Base-by-base conservation (phyloP, 2,113 vertebrate species). In the Percina caprodes region DNA sequence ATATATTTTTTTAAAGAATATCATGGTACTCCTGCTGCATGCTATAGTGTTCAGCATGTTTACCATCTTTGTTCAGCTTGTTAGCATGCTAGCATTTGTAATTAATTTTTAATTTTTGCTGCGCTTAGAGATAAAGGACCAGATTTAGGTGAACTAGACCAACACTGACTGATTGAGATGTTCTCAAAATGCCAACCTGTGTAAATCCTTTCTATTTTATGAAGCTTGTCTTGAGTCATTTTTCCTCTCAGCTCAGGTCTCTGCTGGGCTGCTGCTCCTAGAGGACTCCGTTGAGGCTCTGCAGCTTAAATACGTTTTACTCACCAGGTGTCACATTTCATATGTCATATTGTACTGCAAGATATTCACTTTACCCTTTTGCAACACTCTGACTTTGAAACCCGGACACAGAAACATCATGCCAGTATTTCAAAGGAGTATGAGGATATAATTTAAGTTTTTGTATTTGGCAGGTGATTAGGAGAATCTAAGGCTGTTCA, bases 151-250 rank as follows among this genome's bases (percentile, higher is more conserved):
- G 35, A 69, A 63, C 58, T 51, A 66, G 60, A 77, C 42, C 9
- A 55, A 55, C 71, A 62, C 19, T 42, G 59, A 74, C 21, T 49
- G 46, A 68, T 15, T 23, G 42, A 16, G 54, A 45, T 24, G 58
- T 11, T 82, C 56, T 73, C 39, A 55, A 46, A 71, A 77, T 42
- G 48, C 39, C 61, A 69, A 68, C 5, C 4, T 11, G 18, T 33
- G 58, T 65, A 39, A 39, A 42, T 42, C 39, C n/a, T 75, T 84
- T 42, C 11, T 45, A 13, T 68, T 74, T 74, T 26, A 74, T 58
- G 35, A 63, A 35, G 15, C 24, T 35, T 30, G 59, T 61, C 35
- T 61, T 0, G 1, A n/a, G 49, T 79, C 18, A 23, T 77, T 60
- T 54, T 39, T 75, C 70, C 52, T 67, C 21, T 26, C 4, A 3